These are phyloP conservation scores for Heterochromis multidens DNA, from an alignment of 2,113 vertebrate species.

Conservation along the genomic window DNA sequence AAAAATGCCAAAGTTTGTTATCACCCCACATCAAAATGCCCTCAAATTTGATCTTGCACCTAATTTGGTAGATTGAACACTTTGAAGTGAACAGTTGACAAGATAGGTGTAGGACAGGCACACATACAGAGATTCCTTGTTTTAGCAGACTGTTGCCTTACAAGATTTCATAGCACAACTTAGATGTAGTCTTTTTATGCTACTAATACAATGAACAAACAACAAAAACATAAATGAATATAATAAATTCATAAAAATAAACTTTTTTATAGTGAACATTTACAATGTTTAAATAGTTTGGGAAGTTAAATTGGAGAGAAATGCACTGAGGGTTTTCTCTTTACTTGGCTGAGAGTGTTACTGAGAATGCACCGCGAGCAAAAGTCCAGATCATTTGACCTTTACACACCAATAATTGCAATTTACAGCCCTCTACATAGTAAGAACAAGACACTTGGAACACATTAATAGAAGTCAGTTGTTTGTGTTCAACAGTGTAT, in stretches of 20 bases:
- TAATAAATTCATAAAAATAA: background rate
- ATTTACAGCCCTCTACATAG: slow-evolving; percentile 2
- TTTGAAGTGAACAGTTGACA: too few species aligned
- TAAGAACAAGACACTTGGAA: background rate
- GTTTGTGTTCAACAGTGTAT: background rate
- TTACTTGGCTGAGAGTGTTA: background rate
- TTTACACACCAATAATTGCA: slow-evolving; percentile 28
- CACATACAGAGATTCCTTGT: background rate
- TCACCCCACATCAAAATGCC: too few species aligned
- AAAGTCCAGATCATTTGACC: slow-evolving; percentile 25
- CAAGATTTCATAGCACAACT: too few species aligned
- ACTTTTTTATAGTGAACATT: background rate
- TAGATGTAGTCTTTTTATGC: too few species aligned
- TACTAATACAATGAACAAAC: background rate
- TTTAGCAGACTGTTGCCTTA: too few species aligned
- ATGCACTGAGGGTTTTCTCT: background rate
- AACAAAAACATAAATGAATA: background rate
- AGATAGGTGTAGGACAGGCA: too few species aligned
- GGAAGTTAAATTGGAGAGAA: background rate
- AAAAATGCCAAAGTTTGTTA: too few species aligned
- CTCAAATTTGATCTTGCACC: too few species aligned
- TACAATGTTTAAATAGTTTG: background rate
- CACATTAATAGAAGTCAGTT: background rate
- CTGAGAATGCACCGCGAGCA: background rate
- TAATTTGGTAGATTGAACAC: too few species aligned